Base-by-base conservation (phyloP, 2,113 vertebrate genomes). In the Oxyruncus cristatus region DNA sequence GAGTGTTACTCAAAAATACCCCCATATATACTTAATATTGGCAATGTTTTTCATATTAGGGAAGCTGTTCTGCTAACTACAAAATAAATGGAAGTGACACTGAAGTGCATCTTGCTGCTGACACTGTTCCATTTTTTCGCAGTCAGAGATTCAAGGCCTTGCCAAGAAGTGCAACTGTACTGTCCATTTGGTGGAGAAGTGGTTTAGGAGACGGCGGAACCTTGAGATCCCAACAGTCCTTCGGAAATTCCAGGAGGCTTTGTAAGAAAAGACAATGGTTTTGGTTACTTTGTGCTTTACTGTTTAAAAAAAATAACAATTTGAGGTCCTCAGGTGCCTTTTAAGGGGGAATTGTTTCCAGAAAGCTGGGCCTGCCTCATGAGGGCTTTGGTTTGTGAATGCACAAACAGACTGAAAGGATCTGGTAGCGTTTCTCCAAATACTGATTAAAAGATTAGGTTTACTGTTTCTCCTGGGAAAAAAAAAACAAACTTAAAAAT, bases 211-310 rank as follows among this genome's bases (percentile, higher is more conserved):
- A 41, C 98, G 99, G 84, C 97, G 99, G 41, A 98, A 98, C 94
- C 98, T 98, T 39, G 98, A 99, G 74, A 98, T 97, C 49, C 99
- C 99, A 19, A 98, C 98, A 30, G 96, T 98, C 75, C 93, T 99
- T 77, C 99, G 98, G 95, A 99, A 99, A 76, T 99, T 99, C 97
- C 98, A 97, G 96, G 99, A 99, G 89, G 98, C 98, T 92, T 99
- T 99, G 99, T 99, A 96, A 98, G 97, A 42, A 88, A 56, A 73
- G 32, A 82, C 14, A 53, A 5, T 47, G 61, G 24, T 83, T 77
- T 73, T 74, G 14, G 13, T 68, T 73, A 14, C 53, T 68, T 16
- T 16, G 33, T 52, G 47, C 27, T 92, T 63, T 59, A 28, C 3
- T 70, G 11, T 27, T 77, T 35, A 59, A 21, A 18, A 46, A 21